These are phyloP conservation scores for Whitmania pigra DNA, from an alignment of 1,140 invertebrate genomes.

Conservation along the genomic window DNA sequence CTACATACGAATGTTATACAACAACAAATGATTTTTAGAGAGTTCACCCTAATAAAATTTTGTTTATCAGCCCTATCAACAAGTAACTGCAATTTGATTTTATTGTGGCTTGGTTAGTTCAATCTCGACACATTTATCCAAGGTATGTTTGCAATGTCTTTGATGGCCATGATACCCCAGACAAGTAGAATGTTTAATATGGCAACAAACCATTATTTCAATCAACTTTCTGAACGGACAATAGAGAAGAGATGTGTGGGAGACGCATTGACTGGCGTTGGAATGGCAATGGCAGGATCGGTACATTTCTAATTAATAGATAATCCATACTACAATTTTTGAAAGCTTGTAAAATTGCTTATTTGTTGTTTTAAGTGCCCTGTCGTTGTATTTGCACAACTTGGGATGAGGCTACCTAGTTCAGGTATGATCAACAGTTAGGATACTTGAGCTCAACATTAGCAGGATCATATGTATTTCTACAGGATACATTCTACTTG, in stretches of 20 bases:
- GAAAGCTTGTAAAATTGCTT: neutral
- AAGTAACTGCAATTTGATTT: conserved; percentile 21
- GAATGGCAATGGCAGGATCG: conserved; percentile 33
- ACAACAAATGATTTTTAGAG: conserved; percentile 34
- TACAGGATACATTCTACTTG: conserved; percentile 25
- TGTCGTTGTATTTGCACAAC: neutral
- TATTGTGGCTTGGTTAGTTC: neutral
- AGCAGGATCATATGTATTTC: neutral
- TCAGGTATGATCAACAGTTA: neutral
- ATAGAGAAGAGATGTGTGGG: conserved; percentile 30
- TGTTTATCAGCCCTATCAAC: conserved; percentile 31
- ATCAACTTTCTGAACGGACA: conserved; percentile 28
- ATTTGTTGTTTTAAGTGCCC: conserved; percentile 7
- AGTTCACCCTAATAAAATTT: conserved; percentile 35
- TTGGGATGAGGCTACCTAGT: neutral
- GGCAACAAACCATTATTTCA: conserved; percentile 26
- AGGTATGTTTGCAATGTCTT: conserved; percentile 32
- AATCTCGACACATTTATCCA: neutral
- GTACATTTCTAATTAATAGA: neutral
- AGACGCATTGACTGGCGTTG: conserved; percentile 30
- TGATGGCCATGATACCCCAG: conserved; percentile 30
- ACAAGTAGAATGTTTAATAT: conserved; percentile 28
- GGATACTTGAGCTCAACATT: neutral
- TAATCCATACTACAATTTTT: too few relatives aligned
- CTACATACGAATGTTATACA: conserved; percentile 33